Conservation (phyloP, 2,888 invertebrate species). For the Homarus gammarus region DNA sequence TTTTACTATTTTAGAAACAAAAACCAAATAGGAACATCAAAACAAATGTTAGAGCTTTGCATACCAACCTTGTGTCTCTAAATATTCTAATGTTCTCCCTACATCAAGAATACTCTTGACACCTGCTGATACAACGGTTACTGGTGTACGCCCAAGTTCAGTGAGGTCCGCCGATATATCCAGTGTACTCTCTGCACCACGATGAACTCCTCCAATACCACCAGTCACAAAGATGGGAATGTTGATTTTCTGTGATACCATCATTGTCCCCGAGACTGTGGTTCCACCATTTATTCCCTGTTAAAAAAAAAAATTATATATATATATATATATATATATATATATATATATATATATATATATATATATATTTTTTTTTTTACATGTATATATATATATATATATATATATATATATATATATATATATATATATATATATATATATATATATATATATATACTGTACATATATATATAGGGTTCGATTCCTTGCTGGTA, state of each 20-base stretch:
- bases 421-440: too few species aligned
- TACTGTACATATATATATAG: too few species aligned
- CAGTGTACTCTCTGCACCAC: conserved; percentile 90
- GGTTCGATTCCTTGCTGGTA: too few species aligned
- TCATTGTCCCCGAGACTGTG: conserved; percentile 96
- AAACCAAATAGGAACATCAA: too few species aligned
- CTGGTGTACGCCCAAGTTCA: conserved; percentile 91
- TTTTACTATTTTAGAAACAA: too few species aligned
- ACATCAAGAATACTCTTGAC: conserved; percentile 98
- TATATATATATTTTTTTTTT: too few species aligned
- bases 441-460: too few species aligned
- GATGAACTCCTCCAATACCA: conserved; percentile 95
- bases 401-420: too few species aligned
- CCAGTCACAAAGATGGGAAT: conserved; percentile 95
- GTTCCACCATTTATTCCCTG: conserved; percentile 90
- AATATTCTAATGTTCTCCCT: conserved; percentile 93
- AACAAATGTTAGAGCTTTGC: too few species aligned
- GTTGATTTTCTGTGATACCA: conserved; percentile 89
- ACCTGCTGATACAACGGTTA: conserved; percentile 96
- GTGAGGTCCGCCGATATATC: conserved; percentile 97
- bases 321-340: neutral
- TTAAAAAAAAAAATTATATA: too few species aligned
- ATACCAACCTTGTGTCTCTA: conserved; percentile 82
- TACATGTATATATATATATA: too few species aligned
- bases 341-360: neutral